Evolutionary conservation across 1,140 invertebrate genomes (phyloP).

Genomic region (Drosophila arawakana): DNA sequence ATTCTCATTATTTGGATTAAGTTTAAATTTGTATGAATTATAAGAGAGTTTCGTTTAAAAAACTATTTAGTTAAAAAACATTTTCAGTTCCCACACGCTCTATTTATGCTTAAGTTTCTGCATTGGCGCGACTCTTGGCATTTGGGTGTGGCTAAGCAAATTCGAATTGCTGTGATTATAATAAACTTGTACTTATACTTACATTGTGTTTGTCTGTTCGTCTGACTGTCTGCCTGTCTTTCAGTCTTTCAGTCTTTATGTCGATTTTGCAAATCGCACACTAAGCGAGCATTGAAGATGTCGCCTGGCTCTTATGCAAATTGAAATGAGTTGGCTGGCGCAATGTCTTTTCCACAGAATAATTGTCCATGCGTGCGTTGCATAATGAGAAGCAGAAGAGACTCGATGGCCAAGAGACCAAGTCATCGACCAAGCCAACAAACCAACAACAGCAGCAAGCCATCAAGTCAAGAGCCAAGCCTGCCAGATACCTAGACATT

Average conservation of each 20-base stretch:
- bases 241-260: conserved; percentile 3
- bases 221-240: too few species aligned
- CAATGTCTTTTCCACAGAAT: conserved; percentile 77
- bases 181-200: conserved; percentile 20
- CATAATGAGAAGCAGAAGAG: conserved; percentile 65
- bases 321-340: conserved; percentile 73
- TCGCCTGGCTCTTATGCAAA: conserved; percentile 73
- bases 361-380: conserved; percentile 76
- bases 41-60: too few species aligned
- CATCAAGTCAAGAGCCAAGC: conserved; percentile 7
- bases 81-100: too few species aligned
- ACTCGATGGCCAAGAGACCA: conserved; percentile 26
- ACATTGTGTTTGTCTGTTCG: conserved; percentile 16
- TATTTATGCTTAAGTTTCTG: too few species aligned
- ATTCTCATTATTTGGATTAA: too few species aligned
- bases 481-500: conserved; percentile 46
- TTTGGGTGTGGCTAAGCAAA: conserved; percentile 40
- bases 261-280: conserved; percentile 35
- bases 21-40: too few species aligned
- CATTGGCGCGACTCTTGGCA: conserved; percentile 13
- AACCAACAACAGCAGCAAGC: background rate
- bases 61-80: too few species aligned
- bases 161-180: conserved; percentile 42
- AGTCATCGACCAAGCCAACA: conserved; percentile 12
- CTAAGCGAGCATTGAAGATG: conserved; percentile 37